Conservation (phyloP, 2,888 invertebrate species). For the Synanthedon andrenaeformis region DNA sequence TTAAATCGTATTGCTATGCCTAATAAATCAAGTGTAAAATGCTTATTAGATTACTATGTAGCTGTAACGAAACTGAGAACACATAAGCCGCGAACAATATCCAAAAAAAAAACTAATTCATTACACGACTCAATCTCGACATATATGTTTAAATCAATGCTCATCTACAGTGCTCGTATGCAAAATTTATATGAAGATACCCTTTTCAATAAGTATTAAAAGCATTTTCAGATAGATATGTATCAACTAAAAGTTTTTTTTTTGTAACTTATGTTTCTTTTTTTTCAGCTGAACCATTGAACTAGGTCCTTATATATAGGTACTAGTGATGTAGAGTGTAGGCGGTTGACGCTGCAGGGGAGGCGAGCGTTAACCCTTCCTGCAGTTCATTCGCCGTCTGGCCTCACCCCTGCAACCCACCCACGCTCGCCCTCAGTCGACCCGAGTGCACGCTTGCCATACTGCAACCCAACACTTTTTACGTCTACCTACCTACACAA, state of each 20-base stretch:
- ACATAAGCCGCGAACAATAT: too few species aligned
- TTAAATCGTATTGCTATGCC: too few species aligned
- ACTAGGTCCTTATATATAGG: slow-evolving; percentile 16
- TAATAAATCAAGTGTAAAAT: too few species aligned
- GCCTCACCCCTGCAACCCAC: slow-evolving; percentile 63
- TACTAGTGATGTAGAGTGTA: slow-evolving; percentile 30
- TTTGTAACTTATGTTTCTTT: background rate
- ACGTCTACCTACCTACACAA: slow-evolving; percentile 10
- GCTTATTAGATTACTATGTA: too few species aligned
- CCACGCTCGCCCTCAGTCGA: slow-evolving; percentile 38
- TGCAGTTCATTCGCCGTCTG: slow-evolving; percentile 74
- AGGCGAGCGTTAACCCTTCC: slow-evolving; percentile 70
- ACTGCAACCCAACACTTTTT: slow-evolving; percentile 48
- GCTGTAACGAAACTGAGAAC: too few species aligned
- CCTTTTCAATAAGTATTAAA: too few species aligned
- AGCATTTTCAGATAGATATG: too few species aligned
- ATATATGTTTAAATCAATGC: too few species aligned
- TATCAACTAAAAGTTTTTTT: background rate
- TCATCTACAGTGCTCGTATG: too few species aligned
- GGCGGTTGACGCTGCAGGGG: slow-evolving; percentile 64
- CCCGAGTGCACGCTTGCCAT: slow-evolving; percentile 43
- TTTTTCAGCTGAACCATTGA: background rate
- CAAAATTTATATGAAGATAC: too few species aligned
- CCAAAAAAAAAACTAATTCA: too few species aligned
- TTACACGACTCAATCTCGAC: too few species aligned